Evolutionary conservation across 2,888 invertebrate species (phyloP).

Genomic region (Arenicola marina): DNA sequence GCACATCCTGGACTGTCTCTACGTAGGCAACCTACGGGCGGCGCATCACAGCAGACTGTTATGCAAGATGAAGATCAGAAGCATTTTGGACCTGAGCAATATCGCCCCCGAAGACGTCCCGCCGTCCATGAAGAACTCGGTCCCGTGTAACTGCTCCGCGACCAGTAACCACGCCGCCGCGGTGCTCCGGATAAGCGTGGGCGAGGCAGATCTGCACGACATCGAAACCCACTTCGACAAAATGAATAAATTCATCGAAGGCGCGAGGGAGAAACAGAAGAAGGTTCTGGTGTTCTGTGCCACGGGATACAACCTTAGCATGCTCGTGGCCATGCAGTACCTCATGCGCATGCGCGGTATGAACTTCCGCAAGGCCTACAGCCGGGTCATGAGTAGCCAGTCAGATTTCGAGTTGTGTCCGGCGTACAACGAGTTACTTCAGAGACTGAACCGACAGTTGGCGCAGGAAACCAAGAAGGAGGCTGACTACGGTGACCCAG

Average conservation of each 20-base stretch:
- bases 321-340: slow-evolving; percentile 50
- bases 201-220: slow-evolving; percentile 65
- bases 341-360: slow-evolving; percentile 44
- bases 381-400: slow-evolving; percentile 42
- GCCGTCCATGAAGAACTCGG: slow-evolving; percentile 36
- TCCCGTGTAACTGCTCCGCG: slow-evolving; percentile 47
- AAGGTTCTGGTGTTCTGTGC: slow-evolving; percentile 48
- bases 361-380: slow-evolving; percentile 42
- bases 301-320: slow-evolving; percentile 46
- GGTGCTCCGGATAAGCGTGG: slow-evolving; percentile 70
- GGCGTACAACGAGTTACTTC: no score
- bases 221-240: slow-evolving; percentile 49
- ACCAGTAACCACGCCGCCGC: slow-evolving; percentile 46
- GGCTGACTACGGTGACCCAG: no score
- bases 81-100: slow-evolving; percentile 61
- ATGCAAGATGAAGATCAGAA: slow-evolving; percentile 61
- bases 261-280: slow-evolving; percentile 42
- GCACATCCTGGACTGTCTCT: slow-evolving; percentile 50
- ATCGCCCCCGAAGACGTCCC: slow-evolving; percentile 35
- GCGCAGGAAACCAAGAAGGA: no score
- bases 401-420: no score
- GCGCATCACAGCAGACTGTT: slow-evolving; percentile 61
- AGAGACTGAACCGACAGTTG: no score
- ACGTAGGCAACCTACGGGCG: slow-evolving; percentile 61
- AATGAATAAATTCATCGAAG: slow-evolving; percentile 52